Conservation (phyloP, 2,797 vertebrate genomes). For the Gastrophryne carolinensis region DNA sequence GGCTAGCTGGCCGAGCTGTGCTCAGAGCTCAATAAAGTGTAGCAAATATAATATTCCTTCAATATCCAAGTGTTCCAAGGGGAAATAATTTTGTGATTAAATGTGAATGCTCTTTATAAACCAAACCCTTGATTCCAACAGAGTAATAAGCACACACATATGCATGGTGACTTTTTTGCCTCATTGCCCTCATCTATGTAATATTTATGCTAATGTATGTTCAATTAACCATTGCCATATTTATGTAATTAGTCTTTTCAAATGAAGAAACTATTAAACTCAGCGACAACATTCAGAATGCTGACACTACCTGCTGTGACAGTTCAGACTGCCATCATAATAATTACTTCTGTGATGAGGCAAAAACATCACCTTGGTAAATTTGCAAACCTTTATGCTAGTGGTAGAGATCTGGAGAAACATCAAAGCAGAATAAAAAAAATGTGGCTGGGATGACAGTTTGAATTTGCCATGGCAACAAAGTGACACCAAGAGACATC, state of each 20-base stretch:
- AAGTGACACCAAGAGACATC: constrained; percentile 10
- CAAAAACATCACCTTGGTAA: background rate
- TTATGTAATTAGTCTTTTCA: background rate
- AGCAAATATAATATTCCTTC: too few relatives aligned
- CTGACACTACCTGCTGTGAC: background rate
- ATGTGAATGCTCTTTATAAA: too few relatives aligned
- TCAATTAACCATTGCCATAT: background rate
- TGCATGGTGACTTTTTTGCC: too few relatives aligned
- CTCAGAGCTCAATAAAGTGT: too few relatives aligned
- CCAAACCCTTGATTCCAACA: too few relatives aligned
- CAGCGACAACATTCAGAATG: background rate
- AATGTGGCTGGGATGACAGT: constrained; percentile 1
- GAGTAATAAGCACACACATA: too few relatives aligned
- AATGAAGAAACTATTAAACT: background rate
- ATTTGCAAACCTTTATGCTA: constrained; percentile 12
- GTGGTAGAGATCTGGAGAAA: background rate
- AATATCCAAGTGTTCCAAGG: too few relatives aligned
- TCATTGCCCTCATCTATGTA: too few relatives aligned
- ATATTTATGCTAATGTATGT: background rate
- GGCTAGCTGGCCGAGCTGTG: too few relatives aligned
- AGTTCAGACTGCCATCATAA: background rate
- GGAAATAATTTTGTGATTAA: too few relatives aligned
- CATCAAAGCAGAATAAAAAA: constrained; percentile 16
- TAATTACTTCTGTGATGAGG: constrained; percentile 11
- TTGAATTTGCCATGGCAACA: constrained; percentile 20